Base-by-base conservation (phyloP, 2,888 invertebrate genomes). In the Drosophila hawaiiensis region DNA sequence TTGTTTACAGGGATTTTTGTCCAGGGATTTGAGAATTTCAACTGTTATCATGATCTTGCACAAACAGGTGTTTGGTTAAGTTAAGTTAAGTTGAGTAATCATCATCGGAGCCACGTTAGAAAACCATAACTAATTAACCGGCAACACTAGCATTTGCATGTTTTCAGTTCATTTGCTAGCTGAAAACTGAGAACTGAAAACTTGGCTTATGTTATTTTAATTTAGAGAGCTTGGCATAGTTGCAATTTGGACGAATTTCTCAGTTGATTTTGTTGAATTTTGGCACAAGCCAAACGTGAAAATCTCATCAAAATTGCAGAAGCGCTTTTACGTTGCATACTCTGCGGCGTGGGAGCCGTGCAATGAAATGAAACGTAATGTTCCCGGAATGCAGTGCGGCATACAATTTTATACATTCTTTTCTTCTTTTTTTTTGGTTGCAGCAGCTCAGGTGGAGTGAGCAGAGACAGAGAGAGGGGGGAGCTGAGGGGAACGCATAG, bases 291-390 rank as follows among this genome's bases (percentile, higher is more conserved):
- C 68, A 67, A 78, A 77, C 31, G 70, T 56, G 63, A 70, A 73
- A 75, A 76, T 65, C 67, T 64, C 74, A 80, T 73, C n/a, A 64
- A 74, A 83, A 82, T 73, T 82, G 58, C 77, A 74, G 68, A 50
- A 68, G 68, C 69, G 59, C 64, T 49, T 77, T 64, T 39, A 6
- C 63, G 41, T 47, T 76, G 76, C 67, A 68, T 64, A 68, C 47
- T 77, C 70, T 74, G 70, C 54, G 82, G 82, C 63, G 49, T 43
- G 43, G 31, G 41, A 31, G 65, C 55, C n/a, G 35, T 39, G 55
- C 52, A 64, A 68, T 74, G 69, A 87, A 88, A 89, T 82, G 77
- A 89, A 89, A 84, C 73, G 78, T 67, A 87, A 85, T 87, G 80
- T 73, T 65, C 50, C 53, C 78, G 69, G 72, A 76, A 76, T 88